phyloP scores from a whole-genome alignment of 30 jellyfish, hydroid and myxozoan genomes.

The Pelagia noctiluca region DNA sequence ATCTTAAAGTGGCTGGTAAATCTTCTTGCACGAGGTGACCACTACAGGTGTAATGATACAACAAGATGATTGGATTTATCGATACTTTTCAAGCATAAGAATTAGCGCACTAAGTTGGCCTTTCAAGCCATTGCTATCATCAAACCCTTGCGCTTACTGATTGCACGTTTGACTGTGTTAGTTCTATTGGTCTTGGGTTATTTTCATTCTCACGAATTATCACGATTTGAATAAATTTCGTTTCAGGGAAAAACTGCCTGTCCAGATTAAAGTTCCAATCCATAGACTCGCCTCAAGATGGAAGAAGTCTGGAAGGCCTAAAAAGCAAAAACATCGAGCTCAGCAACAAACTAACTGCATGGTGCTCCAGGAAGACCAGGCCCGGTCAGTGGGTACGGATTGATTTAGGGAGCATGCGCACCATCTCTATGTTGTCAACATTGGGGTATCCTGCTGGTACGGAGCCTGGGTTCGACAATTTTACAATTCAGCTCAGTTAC shows the following conservation, averaged over 20 bases:
- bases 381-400: slow-evolving; percentile 58
- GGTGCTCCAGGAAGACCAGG: slow-evolving; percentile 53
- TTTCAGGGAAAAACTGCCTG: slow-evolving; percentile 51
- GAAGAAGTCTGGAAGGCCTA: background rate
- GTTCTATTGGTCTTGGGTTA: too few species aligned
- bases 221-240: too few species aligned
- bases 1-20: too few species aligned
- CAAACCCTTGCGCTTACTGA: too few species aligned
- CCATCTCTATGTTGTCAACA: slow-evolving; percentile 21
- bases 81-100: too few species aligned
- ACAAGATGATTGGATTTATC: too few species aligned
- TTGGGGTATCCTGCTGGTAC: slow-evolving; percentile 75
- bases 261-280: background rate
- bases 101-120: too few species aligned
- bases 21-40: too few species aligned
- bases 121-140: too few species aligned
- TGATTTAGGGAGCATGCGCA: slow-evolving; percentile 67
- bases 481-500: slow-evolving; percentile 59
- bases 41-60: too few species aligned
- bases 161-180: too few species aligned
- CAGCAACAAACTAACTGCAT: slow-evolving; percentile 42
- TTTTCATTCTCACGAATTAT: background rate
- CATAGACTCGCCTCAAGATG: slow-evolving; percentile 69
- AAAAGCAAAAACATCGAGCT: slow-evolving; percentile 38
- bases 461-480: slow-evolving; percentile 67